Base-by-base conservation (phyloP, 2,888 invertebrate genomes). In the Platycheirus albimanus region DNA sequence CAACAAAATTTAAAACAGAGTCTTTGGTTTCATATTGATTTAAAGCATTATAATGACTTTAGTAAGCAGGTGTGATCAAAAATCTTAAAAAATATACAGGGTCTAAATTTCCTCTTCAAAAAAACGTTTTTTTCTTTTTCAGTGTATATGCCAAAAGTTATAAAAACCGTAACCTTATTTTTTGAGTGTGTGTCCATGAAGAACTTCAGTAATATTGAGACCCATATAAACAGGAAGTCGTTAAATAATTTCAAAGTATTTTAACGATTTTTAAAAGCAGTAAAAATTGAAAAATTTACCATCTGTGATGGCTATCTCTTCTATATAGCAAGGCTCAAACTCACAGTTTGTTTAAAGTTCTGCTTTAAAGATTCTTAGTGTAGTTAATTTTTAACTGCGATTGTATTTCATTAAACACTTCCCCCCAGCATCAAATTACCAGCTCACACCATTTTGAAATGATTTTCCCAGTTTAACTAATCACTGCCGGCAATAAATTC, bases 371-470 rank as follows among this genome's bases (percentile, higher is more conserved):
- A n/a, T n/a, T n/a, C n/a, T n/a, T n/a, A n/a, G n/a, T n/a, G n/a
- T n/a, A n/a, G n/a, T n/a, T n/a, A n/a, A 10, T 54, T 54, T 56
- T 70, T 64, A 36, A 71, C 28, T 28, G 11, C 43, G 24, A 19
- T 51, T 66, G 10, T 52, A 58, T 58, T 56, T 47, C 52, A 36
- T 51, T 58, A 15, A 38, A 61, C 45, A 72, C 28, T 13, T 66
- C n/a, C 7, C n/a, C 51, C 45, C 47, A 52, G 61, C 70, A 66
- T 81, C 66, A 61, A 66, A 67, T 81, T 71, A 81, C 76, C n/a
- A 30, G 47, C 58, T 36, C 61, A 70, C 30, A 75, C 54, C 64
- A 71, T 36, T 61, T 76, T 33, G 36, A 52, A 71, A 36, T 20
- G 47, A 54, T 67, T 67, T 66, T 28, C 61, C 17, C 11, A 15